Evolutionary conservation across 2,888 invertebrate species (phyloP).

Genomic region (Ormyrus pomaceus): DNA sequence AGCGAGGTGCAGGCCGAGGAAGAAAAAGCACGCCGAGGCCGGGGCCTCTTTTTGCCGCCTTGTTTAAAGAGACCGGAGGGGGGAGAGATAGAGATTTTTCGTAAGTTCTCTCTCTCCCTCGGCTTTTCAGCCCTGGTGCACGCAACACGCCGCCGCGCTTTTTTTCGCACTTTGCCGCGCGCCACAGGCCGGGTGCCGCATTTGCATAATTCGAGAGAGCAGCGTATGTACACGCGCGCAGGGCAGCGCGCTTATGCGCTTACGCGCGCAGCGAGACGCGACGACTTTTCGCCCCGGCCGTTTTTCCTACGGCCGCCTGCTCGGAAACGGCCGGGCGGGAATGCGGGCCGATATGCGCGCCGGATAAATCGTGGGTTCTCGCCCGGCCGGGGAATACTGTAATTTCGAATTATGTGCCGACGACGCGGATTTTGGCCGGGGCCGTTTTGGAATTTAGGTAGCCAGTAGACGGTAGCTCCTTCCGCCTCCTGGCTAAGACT

Average conservation of each 20-base stretch:
- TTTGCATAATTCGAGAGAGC: slow-evolving; percentile 53
- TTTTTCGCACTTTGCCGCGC: slow-evolving; percentile 41
- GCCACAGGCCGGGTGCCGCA: not conserved
- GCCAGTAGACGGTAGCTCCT: too few relatives aligned
- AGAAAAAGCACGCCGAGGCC: slow-evolving; percentile 22
- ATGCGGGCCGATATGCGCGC: too few relatives aligned
- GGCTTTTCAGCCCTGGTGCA: not conserved
- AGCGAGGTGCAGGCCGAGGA: slow-evolving; percentile 1
- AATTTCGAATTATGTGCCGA: too few relatives aligned
- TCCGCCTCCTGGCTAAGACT: too few relatives aligned
- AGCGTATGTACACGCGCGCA: not conserved
- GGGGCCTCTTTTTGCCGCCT: slow-evolving; percentile 7
- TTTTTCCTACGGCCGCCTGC: too few relatives aligned
- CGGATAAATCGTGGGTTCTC: too few relatives aligned
- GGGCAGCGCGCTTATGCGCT: not conserved
- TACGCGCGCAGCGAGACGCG: not conserved
- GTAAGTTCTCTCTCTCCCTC: not conserved
- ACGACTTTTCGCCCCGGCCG: not conserved
- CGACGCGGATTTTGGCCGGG: too few relatives aligned
- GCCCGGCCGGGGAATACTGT: too few relatives aligned
- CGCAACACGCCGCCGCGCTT: slow-evolving; percentile 36
- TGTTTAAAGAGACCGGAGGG: slow-evolving; percentile 43
- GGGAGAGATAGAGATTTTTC: slow-evolving; percentile 22
- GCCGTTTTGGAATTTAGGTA: too few relatives aligned
- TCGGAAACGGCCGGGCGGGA: too few relatives aligned